Conservation (phyloP, 53 echinoderm and acorn worm genomes). For the Temnopleurus reevesii region DNA sequence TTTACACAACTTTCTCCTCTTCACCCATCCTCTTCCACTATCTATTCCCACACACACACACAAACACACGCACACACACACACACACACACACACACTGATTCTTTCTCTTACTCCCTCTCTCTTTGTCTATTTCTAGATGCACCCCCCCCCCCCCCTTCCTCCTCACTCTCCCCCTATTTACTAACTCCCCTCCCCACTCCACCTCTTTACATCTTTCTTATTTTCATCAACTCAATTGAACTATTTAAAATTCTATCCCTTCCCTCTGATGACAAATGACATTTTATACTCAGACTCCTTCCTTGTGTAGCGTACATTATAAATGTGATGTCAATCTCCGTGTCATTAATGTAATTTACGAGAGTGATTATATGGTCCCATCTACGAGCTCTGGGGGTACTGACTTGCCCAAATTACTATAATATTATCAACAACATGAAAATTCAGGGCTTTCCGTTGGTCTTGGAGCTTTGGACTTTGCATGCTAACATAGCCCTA, state of each 20-base stretch:
- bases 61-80: no score
- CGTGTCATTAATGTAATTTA: slow-evolving; percentile 23
- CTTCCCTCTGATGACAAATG: not conserved
- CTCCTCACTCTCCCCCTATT: not conserved
- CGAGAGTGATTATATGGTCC: not conserved
- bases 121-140: not conserved
- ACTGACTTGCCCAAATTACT: slow-evolving; percentile 17
- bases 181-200: not conserved
- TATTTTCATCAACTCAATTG: no score
- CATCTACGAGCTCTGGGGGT: not conserved
- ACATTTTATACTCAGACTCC: not conserved
- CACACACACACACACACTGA: no score
- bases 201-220: not conserved
- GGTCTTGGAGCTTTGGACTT: not conserved
- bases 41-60: no score
- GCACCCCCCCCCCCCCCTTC: not conserved
- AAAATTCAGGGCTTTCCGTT: not conserved
- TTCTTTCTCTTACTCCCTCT: not conserved
- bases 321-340: not conserved
- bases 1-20: no score
- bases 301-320: not conserved
- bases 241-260: not conserved
- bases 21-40: no score
- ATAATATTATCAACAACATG: not conserved
- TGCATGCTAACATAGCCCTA: not conserved